Conservation (phyloP, 2,888 invertebrate genomes). For the Stenoptilia bipunctidactyla region DNA sequence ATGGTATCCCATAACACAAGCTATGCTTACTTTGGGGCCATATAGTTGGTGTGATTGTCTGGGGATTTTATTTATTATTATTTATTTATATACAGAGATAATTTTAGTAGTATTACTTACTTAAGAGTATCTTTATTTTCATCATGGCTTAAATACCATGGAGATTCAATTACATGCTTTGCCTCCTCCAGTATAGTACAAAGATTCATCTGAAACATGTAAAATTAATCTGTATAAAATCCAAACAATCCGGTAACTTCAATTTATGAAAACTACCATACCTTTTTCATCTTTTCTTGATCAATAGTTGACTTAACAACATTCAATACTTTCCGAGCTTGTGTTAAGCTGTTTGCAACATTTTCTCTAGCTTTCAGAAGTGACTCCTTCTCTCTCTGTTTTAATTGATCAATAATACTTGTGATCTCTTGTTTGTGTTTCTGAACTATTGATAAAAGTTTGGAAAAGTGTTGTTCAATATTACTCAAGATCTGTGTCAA, state of each 20-base stretch:
- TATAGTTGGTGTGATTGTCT: no score
- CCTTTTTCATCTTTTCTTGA: no score
- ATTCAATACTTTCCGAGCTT: slow-evolving; percentile 28
- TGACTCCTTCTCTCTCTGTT: slow-evolving; percentile 35
- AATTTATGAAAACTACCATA: no score
- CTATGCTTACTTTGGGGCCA: no score
- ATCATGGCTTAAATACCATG: slow-evolving; percentile 47
- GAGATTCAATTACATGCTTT: slow-evolving; percentile 29
- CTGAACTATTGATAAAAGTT: slow-evolving; percentile 63
- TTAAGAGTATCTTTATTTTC: slow-evolving; percentile 25
- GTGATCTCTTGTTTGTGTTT: slow-evolving; percentile 57
- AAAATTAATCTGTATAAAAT: no score
- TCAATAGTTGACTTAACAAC: slow-evolving; percentile 16
- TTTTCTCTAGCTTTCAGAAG: slow-evolving; percentile 32
- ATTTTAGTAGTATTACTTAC: no score
- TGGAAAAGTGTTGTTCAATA: slow-evolving; percentile 64
- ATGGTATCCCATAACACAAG: no score
- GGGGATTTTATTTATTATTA: no score
- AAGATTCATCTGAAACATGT: slow-evolving; percentile 41
- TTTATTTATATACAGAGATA: no score
- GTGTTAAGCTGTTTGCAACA: slow-evolving; percentile 30
- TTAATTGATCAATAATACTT: slow-evolving; percentile 33
- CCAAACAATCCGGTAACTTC: no score
- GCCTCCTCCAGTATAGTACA: slow-evolving; percentile 34
- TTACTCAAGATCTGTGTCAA: slow-evolving; percentile 30